Evolutionary conservation across 1,140 invertebrate species (phyloP).

Genomic region (Euwallacea similis): DNA sequence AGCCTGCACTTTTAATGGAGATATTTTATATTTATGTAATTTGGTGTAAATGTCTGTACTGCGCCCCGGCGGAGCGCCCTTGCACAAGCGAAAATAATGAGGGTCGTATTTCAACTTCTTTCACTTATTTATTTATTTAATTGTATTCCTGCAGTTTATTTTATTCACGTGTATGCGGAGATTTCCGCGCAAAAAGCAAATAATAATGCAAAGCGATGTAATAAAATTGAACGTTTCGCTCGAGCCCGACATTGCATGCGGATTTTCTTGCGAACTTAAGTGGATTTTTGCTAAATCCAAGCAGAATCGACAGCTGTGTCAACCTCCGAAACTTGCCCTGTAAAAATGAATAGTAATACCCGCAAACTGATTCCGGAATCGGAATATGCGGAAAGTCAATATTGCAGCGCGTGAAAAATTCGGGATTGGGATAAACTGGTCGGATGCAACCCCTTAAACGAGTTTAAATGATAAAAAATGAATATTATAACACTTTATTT

Average conservation of each 20-base stretch:
- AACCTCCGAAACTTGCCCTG: not conserved
- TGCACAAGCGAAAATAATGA: constrained; percentile 1
- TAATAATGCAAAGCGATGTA: no score
- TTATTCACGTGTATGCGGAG: not conserved
- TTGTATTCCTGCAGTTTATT: not conserved
- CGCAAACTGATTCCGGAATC: constrained; percentile 26
- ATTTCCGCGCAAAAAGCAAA: no score
- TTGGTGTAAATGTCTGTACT: constrained; percentile 7
- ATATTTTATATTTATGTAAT: constrained; percentile 16
- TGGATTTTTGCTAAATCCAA: constrained; percentile 4
- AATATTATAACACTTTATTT: no score
- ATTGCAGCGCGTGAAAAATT: constrained; percentile 25
- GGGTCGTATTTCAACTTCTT: constrained; percentile 1
- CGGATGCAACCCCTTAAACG: no score
- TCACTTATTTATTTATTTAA: not conserved
- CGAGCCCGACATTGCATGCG: no score
- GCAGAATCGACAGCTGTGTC: constrained; percentile 16
- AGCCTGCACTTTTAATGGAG: constrained; percentile 13
- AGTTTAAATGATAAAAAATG: no score
- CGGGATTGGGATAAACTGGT: constrained; percentile 12
- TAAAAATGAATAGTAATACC: constrained; percentile 20
- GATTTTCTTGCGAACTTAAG: not conserved
- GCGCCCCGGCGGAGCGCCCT: not conserved
- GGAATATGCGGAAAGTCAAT: constrained; percentile 32
- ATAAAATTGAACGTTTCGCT: no score